Evolutionary conservation across 2,113 vertebrate genomes (phyloP).

Genomic region (Pantherophis guttatus): DNA sequence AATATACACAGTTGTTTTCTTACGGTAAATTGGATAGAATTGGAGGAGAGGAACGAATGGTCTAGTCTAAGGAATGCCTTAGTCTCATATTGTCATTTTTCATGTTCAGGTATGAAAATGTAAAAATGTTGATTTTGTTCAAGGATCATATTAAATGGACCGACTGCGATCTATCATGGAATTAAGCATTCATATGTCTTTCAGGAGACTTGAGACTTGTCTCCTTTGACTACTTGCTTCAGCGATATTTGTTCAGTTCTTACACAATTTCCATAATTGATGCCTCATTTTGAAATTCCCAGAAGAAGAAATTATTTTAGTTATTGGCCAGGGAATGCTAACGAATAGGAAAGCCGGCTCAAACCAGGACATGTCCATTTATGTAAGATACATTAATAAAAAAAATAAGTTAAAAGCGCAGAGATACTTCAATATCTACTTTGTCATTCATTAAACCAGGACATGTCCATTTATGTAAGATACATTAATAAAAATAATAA

Average conservation of each 20-base stretch:
- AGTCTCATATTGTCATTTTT: neutral
- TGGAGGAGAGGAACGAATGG: neutral
- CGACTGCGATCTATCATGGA: neutral
- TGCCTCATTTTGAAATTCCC: constrained; percentile 61
- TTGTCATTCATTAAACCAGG: constrained; percentile 53
- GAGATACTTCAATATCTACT: too few relatives aligned
- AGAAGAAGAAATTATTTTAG: constrained; percentile 62
- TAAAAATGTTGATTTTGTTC: neutral
- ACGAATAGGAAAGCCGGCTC: constrained; percentile 17
- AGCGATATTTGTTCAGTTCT: constrained; percentile 1
- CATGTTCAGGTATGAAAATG: neutral
- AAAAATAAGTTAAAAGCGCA: neutral
- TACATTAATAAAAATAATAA: constrained; percentile 15
- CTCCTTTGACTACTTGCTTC: fast-evolving
- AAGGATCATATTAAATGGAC: neutral
- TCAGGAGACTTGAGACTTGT: neutral
- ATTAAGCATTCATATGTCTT: neutral
- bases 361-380: constrained; percentile 60
- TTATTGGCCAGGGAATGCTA: constrained; percentile 60
- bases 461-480: constrained; percentile 35
- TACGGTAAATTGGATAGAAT: neutral
- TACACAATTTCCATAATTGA: constrained; percentile 46
- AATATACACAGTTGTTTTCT: neutral
- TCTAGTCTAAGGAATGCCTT: neutral
- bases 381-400: constrained; percentile 32